Conservation (phyloP, 53 echinoderm and acorn worm genomes). For the Henricia sp. region DNA sequence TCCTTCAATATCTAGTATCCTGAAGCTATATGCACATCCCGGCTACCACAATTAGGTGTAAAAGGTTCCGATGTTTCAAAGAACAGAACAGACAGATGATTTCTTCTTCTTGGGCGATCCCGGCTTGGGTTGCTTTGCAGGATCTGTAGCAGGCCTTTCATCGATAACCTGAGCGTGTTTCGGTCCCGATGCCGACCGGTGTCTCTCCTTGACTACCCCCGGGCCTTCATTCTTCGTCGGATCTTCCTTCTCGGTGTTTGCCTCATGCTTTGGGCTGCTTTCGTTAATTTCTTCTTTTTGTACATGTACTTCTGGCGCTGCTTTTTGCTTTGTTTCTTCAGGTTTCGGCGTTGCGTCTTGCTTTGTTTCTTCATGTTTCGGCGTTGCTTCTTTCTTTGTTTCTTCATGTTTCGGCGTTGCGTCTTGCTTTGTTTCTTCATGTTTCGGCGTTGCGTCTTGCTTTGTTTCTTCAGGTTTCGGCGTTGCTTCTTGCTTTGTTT, state of each 20-base stretch:
- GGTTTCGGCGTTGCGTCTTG: neutral
- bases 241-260: neutral
- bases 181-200: conserved; percentile 3
- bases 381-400: neutral
- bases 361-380: too few species aligned
- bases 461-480: neutral
- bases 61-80: conserved; percentile 1
- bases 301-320: neutral
- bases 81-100: conserved; percentile 41
- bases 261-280: neutral
- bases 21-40: too few species aligned
- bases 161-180: conserved; percentile 24
- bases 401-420: too few species aligned
- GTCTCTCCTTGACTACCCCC: neutral
- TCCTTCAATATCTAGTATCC: too few species aligned
- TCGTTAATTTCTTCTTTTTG: neutral
- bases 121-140: neutral
- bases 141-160: conserved; percentile 7
- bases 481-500: neutral
- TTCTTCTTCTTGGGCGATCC: conserved; percentile 24
- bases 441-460: neutral
- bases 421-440: too few species aligned
- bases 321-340: neutral
- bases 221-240: neutral
- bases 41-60: too few species aligned